These are phyloP conservation scores for Hymenopus coronatus DNA, from an alignment of 2,888 invertebrate genomes.

Conservation along the genomic window DNA sequence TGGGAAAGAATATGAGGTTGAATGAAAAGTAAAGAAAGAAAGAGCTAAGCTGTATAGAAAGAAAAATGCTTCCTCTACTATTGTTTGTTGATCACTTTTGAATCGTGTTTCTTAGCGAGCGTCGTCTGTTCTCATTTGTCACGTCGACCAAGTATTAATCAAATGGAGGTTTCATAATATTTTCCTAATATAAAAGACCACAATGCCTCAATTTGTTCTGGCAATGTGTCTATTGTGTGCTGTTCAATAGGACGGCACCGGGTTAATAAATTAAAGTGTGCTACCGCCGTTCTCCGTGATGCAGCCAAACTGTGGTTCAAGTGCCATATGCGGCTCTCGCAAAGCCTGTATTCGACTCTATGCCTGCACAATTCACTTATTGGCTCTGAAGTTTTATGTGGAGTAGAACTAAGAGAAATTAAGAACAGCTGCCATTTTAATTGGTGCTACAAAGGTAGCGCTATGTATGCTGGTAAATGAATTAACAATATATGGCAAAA, in stretches of 20 bases:
- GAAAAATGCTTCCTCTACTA: neutral
- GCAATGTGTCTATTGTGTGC: constrained; percentile 25
- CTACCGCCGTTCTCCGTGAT: constrained; percentile 13
- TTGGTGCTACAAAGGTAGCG: too few species aligned
- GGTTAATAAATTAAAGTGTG: constrained; percentile 27
- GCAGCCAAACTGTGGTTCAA: neutral
- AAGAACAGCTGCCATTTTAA: too few species aligned
- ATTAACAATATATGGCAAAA: too few species aligned
- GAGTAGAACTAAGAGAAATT: too few species aligned
- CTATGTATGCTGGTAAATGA: too few species aligned
- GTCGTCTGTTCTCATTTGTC: constrained; percentile 4
- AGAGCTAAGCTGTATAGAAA: neutral
- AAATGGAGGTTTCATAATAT: constrained; percentile 1
- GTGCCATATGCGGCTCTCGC: neutral
- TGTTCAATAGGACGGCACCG: constrained; percentile 17
- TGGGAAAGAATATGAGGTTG: neutral
- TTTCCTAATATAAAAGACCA: constrained; percentile 5
- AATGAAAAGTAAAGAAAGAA: neutral
- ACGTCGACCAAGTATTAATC: constrained; percentile 6
- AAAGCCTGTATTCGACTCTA: too few species aligned
- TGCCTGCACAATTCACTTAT: too few species aligned
- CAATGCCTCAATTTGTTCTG: constrained; percentile 28
- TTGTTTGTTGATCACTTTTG: constrained; percentile 1
- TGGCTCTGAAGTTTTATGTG: too few species aligned
- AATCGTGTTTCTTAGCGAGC: neutral